Percentiles rank a stretch among this genome's conserved stretches.
These are phyloP conservation scores for Chloebia gouldiae DNA, from an alignment of 2,113 vertebrate genomes.

Conservation along the genomic window DNA sequence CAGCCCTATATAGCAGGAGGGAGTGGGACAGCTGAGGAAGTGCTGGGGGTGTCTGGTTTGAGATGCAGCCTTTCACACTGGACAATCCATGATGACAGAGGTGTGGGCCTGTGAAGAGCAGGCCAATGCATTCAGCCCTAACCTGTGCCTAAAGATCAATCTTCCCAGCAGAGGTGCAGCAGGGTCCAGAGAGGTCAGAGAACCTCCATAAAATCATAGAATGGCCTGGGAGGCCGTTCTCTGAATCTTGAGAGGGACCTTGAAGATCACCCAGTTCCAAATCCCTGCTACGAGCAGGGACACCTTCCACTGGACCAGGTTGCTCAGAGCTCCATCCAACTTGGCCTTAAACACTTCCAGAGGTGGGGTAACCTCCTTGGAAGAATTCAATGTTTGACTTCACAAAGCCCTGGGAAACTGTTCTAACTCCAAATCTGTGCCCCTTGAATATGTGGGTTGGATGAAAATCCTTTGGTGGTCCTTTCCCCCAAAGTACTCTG, in stretches of 20 bases:
- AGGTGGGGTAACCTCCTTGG: neutral
- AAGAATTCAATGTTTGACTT: neutral
- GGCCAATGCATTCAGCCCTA: neutral
- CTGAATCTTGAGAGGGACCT: neutral
- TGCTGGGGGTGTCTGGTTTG: neutral
- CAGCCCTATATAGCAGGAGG: neutral
- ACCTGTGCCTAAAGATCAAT: neutral
- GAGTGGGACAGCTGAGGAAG: neutral
- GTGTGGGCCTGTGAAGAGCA: neutral
- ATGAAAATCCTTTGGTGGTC: neutral
- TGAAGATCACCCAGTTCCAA: neutral
- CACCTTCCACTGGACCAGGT: neutral
- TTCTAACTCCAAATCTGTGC: neutral
- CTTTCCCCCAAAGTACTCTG: neutral
- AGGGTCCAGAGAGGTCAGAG: neutral
- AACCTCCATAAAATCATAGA: neutral
- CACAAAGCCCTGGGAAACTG: neutral
- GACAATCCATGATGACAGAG: accelerated
- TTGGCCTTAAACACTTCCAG: neutral
- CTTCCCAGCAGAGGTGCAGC: neutral
- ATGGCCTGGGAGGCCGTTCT: neutral
- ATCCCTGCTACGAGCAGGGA: neutral
- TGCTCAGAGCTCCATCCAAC: neutral
- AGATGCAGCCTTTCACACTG: neutral
- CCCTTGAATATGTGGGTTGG: accelerated